Conservation (phyloP, 2,797 vertebrate species). For the Brachyalestes nurse region DNA sequence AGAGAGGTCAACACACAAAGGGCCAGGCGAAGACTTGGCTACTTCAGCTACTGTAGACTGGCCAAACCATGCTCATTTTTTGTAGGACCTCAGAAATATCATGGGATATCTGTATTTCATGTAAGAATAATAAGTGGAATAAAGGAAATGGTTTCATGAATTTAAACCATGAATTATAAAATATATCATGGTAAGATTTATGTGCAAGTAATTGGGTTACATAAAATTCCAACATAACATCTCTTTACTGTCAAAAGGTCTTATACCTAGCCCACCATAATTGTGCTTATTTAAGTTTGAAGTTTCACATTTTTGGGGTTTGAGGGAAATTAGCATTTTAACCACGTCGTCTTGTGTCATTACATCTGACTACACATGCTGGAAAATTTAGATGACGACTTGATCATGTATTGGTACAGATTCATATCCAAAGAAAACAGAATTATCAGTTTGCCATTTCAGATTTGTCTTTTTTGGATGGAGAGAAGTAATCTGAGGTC, state of each 20-base stretch:
- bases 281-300: slow-evolving; percentile 66
- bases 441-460: slow-evolving; percentile 68
- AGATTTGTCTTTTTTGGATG: slow-evolving; percentile 65
- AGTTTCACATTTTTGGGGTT: slow-evolving; percentile 66
- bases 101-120: slow-evolving; percentile 32
- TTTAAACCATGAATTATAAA: slow-evolving; percentile 44
- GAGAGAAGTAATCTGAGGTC: slow-evolving; percentile 59
- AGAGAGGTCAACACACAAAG: neutral
- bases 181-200: slow-evolving; percentile 29
- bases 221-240: slow-evolving; percentile 36
- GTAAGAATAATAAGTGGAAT: slow-evolving; percentile 41
- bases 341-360: slow-evolving; percentile 57
- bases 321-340: slow-evolving; percentile 61
- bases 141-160: slow-evolving; percentile 44
- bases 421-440: slow-evolving; percentile 66
- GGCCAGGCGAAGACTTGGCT: neutral
- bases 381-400: slow-evolving; percentile 69
- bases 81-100: slow-evolving; percentile 13
- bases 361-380: slow-evolving; percentile 66
- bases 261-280: slow-evolving; percentile 61
- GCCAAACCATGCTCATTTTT: slow-evolving; percentile 29
- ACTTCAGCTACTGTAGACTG: neutral
- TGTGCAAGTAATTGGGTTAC: slow-evolving; percentile 29
- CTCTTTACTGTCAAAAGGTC: slow-evolving; percentile 57
- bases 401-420: slow-evolving; percentile 70